Conservation (phyloP, 2,113 vertebrate genomes). For the Camelus dromedarius region DNA sequence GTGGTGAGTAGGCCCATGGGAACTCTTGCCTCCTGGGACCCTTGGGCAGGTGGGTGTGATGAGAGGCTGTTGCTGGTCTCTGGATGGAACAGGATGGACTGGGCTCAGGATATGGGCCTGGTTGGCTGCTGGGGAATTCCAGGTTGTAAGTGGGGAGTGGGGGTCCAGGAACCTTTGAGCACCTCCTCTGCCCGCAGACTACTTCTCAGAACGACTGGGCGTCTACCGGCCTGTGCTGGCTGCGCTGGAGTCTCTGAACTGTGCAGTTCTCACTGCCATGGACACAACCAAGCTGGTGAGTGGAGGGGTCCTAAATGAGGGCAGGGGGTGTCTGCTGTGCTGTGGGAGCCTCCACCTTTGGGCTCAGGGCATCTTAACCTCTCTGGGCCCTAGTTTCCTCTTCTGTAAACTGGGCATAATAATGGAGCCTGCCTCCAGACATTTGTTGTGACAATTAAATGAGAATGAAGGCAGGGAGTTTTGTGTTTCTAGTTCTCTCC, state of each 20-base stretch:
- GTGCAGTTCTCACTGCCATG: constrained; percentile 96
- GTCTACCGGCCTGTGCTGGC: constrained; percentile 95
- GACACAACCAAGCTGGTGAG: constrained; percentile 97
- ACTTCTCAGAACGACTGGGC: constrained; percentile 96
- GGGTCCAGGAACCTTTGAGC: background rate
- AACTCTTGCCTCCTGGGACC: background rate
- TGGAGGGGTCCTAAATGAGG: background rate
- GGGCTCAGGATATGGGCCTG: background rate
- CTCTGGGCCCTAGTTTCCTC: background rate
- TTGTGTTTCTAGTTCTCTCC: background rate
- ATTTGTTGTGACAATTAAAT: background rate
- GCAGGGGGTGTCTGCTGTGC: background rate
- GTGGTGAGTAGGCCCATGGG: constrained; percentile 90
- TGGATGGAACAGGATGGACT: background rate
- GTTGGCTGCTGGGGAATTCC: background rate
- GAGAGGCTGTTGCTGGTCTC: background rate
- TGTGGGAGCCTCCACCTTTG: fast-evolving
- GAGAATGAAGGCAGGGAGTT: constrained; percentile 8
- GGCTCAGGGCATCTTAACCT: background rate
- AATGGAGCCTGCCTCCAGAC: background rate
- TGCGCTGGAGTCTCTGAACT: constrained; percentile 94
- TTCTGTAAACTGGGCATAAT: constrained; percentile 1
- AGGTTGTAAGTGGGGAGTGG: background rate
- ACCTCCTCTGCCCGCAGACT: constrained; percentile 88
- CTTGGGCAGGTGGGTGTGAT: background rate